Evolutionary conservation across 1,140 invertebrate species (phyloP).

Genomic region (Brachionus plicatilis): DNA sequence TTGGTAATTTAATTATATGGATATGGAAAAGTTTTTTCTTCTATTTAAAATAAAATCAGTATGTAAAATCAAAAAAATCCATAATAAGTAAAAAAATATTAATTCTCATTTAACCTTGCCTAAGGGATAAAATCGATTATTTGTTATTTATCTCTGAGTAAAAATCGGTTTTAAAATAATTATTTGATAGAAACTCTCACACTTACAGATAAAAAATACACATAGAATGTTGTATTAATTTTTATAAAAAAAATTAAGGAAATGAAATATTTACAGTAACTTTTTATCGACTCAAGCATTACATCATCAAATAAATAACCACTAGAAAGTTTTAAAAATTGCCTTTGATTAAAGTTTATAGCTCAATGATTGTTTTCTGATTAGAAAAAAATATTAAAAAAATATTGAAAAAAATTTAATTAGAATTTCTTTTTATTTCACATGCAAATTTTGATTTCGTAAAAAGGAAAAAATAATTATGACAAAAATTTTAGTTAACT

Average conservation of each 20-base stretch:
- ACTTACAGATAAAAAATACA: not conserved
- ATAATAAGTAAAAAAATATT: not conserved
- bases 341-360: not conserved
- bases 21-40: not conserved
- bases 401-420: not conserved
- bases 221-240: not conserved
- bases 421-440: not conserved
- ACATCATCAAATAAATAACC: not conserved
- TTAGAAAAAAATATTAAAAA: not conserved
- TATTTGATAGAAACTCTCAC: not conserved
- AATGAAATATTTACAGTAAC: not conserved
- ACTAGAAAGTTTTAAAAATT: not conserved
- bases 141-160: not conserved
- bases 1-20: not conserved
- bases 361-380: not conserved
- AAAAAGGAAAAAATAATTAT: not conserved
- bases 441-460: not conserved
- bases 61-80: not conserved
- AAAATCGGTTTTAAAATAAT: not conserved
- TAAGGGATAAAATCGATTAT: not conserved
- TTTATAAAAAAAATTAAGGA: not conserved
- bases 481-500: not conserved
- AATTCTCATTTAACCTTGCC: not conserved
- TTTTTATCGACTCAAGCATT: not conserved
- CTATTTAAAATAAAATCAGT: not conserved